phyloP scores from a whole-genome alignment of 2,888 invertebrate species.

The Synergus laeviventris region DNA sequence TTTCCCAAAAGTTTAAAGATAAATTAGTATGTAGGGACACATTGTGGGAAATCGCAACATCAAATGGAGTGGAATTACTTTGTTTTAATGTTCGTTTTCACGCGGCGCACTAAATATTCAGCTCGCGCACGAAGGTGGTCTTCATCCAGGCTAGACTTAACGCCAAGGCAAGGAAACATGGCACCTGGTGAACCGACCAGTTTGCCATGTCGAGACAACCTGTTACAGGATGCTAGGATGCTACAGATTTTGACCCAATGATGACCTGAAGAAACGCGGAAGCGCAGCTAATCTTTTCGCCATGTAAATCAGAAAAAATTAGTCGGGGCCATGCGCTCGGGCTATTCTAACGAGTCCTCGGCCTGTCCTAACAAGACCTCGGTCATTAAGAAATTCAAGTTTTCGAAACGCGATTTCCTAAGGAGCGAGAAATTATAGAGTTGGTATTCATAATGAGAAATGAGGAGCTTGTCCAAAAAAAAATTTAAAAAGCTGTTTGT shows the following conservation, averaged over 20 bases:
- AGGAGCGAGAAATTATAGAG: not conserved
- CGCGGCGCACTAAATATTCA: constrained; percentile 50
- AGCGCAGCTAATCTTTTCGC: constrained; percentile 57
- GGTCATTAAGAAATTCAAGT: constrained; percentile 48
- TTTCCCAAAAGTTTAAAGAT: not conserved
- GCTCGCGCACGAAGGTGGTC: constrained; percentile 55
- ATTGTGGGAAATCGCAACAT: not conserved
- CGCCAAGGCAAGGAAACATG: constrained; percentile 31
- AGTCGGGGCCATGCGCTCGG: constrained; percentile 28
- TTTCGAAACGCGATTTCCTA: constrained; percentile 21
- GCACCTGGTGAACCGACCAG: constrained; percentile 64
- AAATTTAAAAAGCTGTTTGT: not conserved
- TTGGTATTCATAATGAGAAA: not conserved
- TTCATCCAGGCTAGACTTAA: constrained; percentile 53
- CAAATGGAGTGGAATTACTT: not conserved
- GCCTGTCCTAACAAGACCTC: constrained; percentile 31
- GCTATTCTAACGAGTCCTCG: constrained; percentile 34
- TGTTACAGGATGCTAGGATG: constrained; percentile 63
- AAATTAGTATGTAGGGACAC: not conserved
- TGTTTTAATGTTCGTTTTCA: constrained; percentile 33
- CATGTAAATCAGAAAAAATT: constrained; percentile 58
- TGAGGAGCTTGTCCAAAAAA: not conserved
- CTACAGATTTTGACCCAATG: constrained; percentile 69
- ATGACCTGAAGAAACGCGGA: constrained; percentile 65
- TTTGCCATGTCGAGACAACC: constrained; percentile 61